These are phyloP conservation scores for Zaprionus africanus DNA, from an alignment of 1,140 invertebrate genomes.

Conservation along the genomic window DNA sequence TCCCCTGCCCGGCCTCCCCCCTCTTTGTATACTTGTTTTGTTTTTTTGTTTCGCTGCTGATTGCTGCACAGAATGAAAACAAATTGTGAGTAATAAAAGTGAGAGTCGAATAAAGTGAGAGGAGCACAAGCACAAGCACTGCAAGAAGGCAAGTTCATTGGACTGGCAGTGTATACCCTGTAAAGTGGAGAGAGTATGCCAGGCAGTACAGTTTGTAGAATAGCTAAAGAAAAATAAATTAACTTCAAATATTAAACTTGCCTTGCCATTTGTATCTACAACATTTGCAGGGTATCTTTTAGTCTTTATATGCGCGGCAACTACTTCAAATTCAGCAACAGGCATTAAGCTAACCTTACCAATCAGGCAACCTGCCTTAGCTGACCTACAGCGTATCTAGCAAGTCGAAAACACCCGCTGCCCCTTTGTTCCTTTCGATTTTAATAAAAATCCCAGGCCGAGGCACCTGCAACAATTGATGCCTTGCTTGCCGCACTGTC, in stretches of 20 bases:
- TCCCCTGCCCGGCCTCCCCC: not conserved
- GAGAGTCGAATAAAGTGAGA: slow-evolving; percentile 28
- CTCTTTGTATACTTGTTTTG: slow-evolving; percentile 13
- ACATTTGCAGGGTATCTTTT: slow-evolving; percentile 4
- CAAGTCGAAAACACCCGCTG: not conserved
- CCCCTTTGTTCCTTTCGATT: not conserved
- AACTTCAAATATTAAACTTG: too few relatives aligned
- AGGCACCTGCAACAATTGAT: slow-evolving; percentile 27
- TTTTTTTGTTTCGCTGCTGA: slow-evolving; percentile 17
- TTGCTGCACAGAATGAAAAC: slow-evolving; percentile 45
- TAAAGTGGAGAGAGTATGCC: not conserved
- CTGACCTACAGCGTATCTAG: not conserved
- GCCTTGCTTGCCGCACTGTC: slow-evolving; percentile 16
- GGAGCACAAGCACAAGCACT: slow-evolving; percentile 13
- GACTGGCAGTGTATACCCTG: not conserved
- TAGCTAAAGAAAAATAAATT: too few relatives aligned
- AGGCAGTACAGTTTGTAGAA: too few relatives aligned
- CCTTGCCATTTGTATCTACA: not conserved
- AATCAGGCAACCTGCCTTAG: not conserved
- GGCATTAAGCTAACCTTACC: not conserved
- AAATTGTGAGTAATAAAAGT: slow-evolving; percentile 55
- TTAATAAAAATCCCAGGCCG: not conserved
- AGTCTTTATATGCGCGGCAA: not conserved
- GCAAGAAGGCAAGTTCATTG: slow-evolving; percentile 1
- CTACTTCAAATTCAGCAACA: not conserved